phyloP scores from a whole-genome alignment of 2,113 vertebrate genomes.

The Oncorhynchus kisutch region DNA sequence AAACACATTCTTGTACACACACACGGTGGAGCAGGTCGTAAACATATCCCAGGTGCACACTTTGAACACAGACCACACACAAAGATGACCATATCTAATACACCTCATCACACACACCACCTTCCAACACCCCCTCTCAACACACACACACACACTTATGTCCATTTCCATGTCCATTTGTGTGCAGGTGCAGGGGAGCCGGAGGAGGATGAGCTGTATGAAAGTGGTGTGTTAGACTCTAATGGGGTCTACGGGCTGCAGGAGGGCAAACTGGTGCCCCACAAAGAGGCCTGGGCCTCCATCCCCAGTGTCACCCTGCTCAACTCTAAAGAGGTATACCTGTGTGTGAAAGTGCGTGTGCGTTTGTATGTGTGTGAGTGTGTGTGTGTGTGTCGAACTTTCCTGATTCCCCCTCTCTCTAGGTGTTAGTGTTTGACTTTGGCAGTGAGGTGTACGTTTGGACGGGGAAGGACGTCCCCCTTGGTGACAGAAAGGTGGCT shows the following conservation, averaged over 20 bases:
- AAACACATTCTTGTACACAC: neutral
- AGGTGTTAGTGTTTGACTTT: conserved; percentile 82
- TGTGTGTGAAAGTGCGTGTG: no score
- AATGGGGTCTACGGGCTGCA: conserved; percentile 73
- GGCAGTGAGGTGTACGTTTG: conserved; percentile 80
- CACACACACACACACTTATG: neutral
- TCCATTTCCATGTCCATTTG: neutral
- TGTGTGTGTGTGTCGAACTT: no score
- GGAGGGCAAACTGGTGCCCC: conserved; percentile 76
- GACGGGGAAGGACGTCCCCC: conserved; percentile 77
- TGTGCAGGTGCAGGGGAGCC: conserved; percentile 73
- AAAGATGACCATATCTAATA: neutral
- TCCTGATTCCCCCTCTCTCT: neutral
- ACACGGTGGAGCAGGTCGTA: neutral
- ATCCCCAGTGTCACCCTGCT: conserved; percentile 77
- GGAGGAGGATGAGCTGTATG: conserved; percentile 79
- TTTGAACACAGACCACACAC: conserved; percentile 3
- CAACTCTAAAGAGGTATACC: conserved; percentile 73
- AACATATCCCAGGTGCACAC: neutral
- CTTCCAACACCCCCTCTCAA: neutral
- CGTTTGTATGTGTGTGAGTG: neutral
- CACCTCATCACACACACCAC: neutral
- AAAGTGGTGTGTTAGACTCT: conserved; percentile 74
- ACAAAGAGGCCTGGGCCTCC: conserved; percentile 75
- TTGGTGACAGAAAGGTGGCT: conserved; percentile 76